These are phyloP conservation scores for Tenthredo mesomela DNA, from an alignment of 2,888 invertebrate species.

Conservation along the genomic window DNA sequence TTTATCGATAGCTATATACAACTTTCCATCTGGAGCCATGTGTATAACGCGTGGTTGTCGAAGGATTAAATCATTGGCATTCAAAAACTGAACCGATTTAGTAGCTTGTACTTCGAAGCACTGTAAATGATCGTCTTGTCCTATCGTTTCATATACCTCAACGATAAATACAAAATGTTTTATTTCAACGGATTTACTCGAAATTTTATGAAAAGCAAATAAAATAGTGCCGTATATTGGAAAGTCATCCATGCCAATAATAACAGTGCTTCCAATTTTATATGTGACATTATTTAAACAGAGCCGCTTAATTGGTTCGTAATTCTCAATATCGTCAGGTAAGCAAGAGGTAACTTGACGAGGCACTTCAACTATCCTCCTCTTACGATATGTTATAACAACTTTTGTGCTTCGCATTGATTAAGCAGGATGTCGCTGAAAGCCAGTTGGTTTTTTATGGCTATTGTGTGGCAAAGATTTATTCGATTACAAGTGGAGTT, in stretches of 20 bases:
- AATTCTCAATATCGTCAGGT: neutral
- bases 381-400: constrained; percentile 13
- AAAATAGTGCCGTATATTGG: constrained; percentile 5
- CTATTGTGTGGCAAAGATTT: neutral
- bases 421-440: neutral
- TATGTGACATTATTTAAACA: constrained; percentile 10
- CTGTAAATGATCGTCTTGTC: constrained; percentile 3
- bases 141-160: constrained; percentile 14
- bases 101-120: constrained; percentile 4
- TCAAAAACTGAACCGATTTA: constrained; percentile 14
- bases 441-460: neutral
- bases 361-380: neutral
- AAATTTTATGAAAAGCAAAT: neutral
- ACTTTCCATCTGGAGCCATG: neutral
- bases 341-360: neutral
- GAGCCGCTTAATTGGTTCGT: neutral
- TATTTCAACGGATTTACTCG: neutral
- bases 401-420: neutral
- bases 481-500: constrained; percentile 1
- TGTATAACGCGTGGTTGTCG: constrained; percentile 13
- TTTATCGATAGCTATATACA: constrained; percentile 24
- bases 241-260: constrained; percentile 4
- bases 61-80: neutral
- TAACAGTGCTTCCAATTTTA: neutral
- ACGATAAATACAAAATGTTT: neutral